Evolutionary conservation across 2,797 vertebrate species (phyloP).

Genomic region (Gobio occitaniae): DNA sequence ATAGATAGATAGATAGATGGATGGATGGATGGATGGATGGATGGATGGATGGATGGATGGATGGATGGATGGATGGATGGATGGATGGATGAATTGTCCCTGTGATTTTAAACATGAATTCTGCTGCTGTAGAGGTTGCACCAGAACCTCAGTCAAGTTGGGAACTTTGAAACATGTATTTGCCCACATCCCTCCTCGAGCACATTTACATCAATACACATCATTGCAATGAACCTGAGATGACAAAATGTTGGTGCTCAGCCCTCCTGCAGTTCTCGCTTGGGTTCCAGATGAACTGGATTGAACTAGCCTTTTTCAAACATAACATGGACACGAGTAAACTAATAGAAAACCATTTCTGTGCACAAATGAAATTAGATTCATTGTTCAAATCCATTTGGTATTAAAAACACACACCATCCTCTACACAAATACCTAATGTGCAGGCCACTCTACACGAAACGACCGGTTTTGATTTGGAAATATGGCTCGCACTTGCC

Average conservation of each 20-base stretch:
- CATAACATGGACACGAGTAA: background rate
- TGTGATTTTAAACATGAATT: background rate
- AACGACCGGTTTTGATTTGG: background rate
- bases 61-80: too few species aligned
- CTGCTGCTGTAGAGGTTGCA: background rate
- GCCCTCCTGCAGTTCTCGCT: slow-evolving; percentile 37
- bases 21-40: too few species aligned
- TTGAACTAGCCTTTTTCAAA: slow-evolving; percentile 11
- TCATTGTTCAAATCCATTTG: background rate
- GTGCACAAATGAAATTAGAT: background rate
- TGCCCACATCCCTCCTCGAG: slow-evolving; percentile 36
- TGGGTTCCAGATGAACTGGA: slow-evolving; percentile 13
- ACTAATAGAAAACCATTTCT: background rate
- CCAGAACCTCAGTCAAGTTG: background rate
- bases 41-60: too few species aligned
- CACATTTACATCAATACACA: slow-evolving; percentile 14
- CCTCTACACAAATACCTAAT: background rate
- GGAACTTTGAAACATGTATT: background rate
- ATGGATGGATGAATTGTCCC: background rate
- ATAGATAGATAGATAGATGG: too few species aligned
- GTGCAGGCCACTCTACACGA: background rate
- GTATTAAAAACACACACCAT: background rate
- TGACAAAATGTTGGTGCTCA: slow-evolving; percentile 26
- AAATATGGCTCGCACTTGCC: background rate
- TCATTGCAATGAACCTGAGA: slow-evolving; percentile 11